Percentiles rank a stretch among this genome's conserved stretches.
Evolutionary conservation across 1,140 invertebrate species (phyloP).

Genomic region (silkworm (Bombyx mori)): DNA sequence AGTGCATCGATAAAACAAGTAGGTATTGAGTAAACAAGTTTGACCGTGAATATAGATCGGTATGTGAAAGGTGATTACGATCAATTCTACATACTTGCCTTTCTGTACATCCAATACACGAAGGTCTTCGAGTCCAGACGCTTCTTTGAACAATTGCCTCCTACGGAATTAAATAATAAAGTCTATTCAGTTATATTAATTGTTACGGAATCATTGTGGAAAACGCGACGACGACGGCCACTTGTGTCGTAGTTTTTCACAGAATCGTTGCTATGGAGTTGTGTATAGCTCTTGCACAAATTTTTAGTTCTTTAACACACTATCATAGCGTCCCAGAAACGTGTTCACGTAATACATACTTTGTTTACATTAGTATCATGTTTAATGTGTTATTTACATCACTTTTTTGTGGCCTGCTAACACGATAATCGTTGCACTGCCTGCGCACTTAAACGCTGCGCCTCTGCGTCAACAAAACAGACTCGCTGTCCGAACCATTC

Average conservation of each 20-base stretch:
- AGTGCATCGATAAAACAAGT: neutral
- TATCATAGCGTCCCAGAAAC: conserved; percentile 32
- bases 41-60: conserved; percentile 31
- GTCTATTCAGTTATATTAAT: conserved; percentile 33
- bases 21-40: conserved; percentile 22
- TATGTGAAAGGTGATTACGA: conserved; percentile 31
- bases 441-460: conserved; percentile 36
- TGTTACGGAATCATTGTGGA: conserved; percentile 55
- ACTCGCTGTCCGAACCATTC: conserved; percentile 28
- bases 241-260: conserved; percentile 60
- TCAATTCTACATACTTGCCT: conserved; percentile 46
- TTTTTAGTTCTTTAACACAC: conserved; percentile 15
- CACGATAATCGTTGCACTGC: conserved; percentile 63
- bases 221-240: conserved; percentile 44
- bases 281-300: conserved; percentile 37
- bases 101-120: conserved; percentile 67
- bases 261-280: conserved; percentile 41
- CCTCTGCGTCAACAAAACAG: conserved; percentile 56
- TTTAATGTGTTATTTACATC: conserved; percentile 66
- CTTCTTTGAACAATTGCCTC: conserved; percentile 45
- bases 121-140: conserved; percentile 46
- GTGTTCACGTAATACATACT: conserved; percentile 24
- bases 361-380: conserved; percentile 51
- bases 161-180: conserved; percentile 16
- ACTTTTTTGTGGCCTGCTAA: conserved; percentile 60